Evolutionary conservation across 2,113 vertebrate genomes (phyloP).

Genomic region (Calyptommatus sinebrachiatus): DNA sequence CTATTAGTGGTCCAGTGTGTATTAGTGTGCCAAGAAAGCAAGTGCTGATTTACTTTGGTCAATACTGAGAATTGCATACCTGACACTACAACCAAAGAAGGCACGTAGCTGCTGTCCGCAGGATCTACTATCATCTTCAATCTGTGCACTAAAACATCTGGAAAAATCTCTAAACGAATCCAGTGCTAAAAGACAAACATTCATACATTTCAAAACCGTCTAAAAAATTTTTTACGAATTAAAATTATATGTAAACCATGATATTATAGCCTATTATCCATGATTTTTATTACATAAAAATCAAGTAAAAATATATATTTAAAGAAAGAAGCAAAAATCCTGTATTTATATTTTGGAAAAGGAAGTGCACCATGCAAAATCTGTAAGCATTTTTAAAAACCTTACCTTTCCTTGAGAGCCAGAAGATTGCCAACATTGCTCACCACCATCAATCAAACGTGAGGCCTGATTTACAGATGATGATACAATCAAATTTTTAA

Average conservation of each 20-base stretch:
- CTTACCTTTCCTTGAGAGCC: constrained; percentile 95
- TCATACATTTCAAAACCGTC: neutral
- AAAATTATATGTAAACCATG: neutral
- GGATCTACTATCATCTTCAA: constrained; percentile 96
- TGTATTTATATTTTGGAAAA: neutral
- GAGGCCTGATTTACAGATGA: constrained; percentile 93
- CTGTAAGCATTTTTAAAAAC: neutral
- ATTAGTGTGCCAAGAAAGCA: neutral
- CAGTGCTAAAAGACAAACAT: constrained; percentile 82
- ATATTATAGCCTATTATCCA: neutral
- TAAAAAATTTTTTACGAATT: neutral
- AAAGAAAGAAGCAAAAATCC: neutral
- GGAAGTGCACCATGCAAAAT: neutral
- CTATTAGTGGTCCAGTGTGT: no score
- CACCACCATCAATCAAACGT: constrained; percentile 88
- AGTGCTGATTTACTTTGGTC: neutral
- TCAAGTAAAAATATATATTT: neutral
- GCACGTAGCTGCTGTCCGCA: constrained; percentile 99
- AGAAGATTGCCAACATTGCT: constrained; percentile 97
- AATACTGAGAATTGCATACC: constrained; percentile 68
- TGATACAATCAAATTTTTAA: constrained; percentile 90
- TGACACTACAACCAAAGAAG: constrained; percentile 95
- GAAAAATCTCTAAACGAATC: constrained; percentile 96
- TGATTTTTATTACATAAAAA: neutral
- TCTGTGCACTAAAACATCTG: constrained; percentile 92